Evolutionary conservation across 2,888 invertebrate genomes (phyloP), one percentile per base, ranked within the genome.

Genomic region (Drosophila demipolita): DNA sequence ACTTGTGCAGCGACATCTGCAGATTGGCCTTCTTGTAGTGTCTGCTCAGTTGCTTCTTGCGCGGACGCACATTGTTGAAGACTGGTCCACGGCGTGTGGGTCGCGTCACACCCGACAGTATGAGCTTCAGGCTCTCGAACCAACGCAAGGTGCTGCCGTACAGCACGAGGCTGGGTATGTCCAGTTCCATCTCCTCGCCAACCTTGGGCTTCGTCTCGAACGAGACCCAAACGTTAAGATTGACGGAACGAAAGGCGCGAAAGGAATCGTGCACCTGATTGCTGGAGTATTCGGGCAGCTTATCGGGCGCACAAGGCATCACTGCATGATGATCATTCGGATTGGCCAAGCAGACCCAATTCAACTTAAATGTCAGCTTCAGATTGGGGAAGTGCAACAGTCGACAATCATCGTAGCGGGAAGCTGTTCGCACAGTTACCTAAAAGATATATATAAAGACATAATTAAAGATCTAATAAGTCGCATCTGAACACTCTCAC

Each of bases 371-470:
- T 20, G 96, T 95, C 58, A 99, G 94, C 82, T 97, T 96, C 50
- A 99, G 94, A 89, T 97, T 96, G 0, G 99, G 99, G 82, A 99
- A 94, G 91, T 98, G 97, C 40, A 99, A 93, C 78, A 99, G 95
- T 60, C 98, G 96, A 91, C 99, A 99, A 93, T 99, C 99, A 93
- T 99, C 99, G 94, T 99, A 99, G 93, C 99, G 99, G 72, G 99
- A 99, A 0, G 99, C 99, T 0, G 99, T 99, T 67, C 99, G 95
- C 2, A 99, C 98, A 90, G 97, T 98, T 11, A 93, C 90, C 91
- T 92, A 20, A 1, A 0, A 50, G 3, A 15, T 12, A 12, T 52
- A 4, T 6, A 1, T n/a, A 15, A 9, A 12, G 33, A 38, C 0
- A 23, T 4, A n/a, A 17, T 33, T 20, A 17, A 7, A 26, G 0